A percentile compares a stretch with the other conserved stretches of the same genome.
phyloP scores from a whole-genome alignment of 2,113 vertebrate genomes.

The Psilopogon haemacephalus region DNA sequence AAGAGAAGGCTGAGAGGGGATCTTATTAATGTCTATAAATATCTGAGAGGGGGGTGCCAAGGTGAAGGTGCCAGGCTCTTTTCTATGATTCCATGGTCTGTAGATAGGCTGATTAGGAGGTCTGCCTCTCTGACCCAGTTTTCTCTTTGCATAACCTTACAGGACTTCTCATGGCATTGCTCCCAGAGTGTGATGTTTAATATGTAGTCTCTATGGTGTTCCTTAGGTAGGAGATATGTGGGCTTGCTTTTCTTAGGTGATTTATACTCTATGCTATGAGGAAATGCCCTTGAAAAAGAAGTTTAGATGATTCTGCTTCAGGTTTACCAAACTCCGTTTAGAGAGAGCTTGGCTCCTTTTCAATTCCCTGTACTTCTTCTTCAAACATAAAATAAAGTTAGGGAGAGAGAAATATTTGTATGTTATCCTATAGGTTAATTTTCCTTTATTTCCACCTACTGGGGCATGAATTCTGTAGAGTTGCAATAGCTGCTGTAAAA shows the following conservation, averaged over 20 bases:
- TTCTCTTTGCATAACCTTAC: not conserved
- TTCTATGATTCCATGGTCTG: not conserved
- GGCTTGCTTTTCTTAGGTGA: not conserved
- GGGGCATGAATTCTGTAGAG: not conserved
- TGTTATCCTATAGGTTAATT: not conserved
- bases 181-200: not conserved
- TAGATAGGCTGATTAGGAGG: not conserved
- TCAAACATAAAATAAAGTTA: not conserved
- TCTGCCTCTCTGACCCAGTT: not conserved
- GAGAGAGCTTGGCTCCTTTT: not conserved
- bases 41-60: no score
- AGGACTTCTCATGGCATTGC: not conserved
- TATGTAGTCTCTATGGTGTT: not conserved
- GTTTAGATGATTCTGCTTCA: not conserved
- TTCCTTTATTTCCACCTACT: not conserved
- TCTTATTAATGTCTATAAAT: no score
- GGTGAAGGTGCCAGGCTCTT: no score
- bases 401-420: not conserved
- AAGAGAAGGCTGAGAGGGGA: no score
- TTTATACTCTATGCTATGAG: not conserved
- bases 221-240: not conserved
- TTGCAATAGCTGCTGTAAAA: not conserved
- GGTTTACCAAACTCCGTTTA: not conserved
- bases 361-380: not conserved
- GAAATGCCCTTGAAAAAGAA: not conserved